Base-by-base conservation (phyloP, 2,113 vertebrate genomes). In the Marmota flaviventris region DNA sequence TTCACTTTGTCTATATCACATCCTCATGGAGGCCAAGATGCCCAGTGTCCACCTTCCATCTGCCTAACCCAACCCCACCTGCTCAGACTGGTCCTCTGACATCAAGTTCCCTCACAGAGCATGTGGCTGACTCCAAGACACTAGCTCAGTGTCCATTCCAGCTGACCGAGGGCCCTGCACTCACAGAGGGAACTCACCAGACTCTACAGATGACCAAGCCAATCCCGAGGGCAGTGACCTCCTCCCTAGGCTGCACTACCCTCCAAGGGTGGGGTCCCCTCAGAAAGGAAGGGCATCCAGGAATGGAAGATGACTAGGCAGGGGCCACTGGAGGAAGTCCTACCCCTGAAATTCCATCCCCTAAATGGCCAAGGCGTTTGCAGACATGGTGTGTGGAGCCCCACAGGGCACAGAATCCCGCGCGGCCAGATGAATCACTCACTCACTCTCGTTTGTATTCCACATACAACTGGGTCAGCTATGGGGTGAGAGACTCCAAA, bases 301-400 rank as follows among this genome's bases (percentile, higher is more conserved):
- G 53, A 65, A 48, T 48, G 22, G n/a, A 61, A 37, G 53, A 67
- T 22, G 48, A n/a, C 61, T 22, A 10, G 25, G 61, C 45, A 34
- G 10, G 8, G 29, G 39, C 45, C 17, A 56, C 10, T 29, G 32
- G 34, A 72, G 39, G 14, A 77, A 58, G 65, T 20, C 11, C 89
- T 75, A 37, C 25, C 88, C 81, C 51, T 37, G 29, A 53, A 78
- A 75, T 27, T 58, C 87, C 82, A 85, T 39, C 69, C 95, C 93
- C 93, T 81, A 92, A 32, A 95, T 32, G 93, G 93, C 48, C 67
- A 86, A 37, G 63, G 58, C 2, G 0, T 37, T 37, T 53, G 67
- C 32, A n/a, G 5, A 56, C 37, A 37, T 69, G 16, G 48, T 17
- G 10, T 48, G 32, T 53, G 88, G 32, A 89, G 27, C 18, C 56